Evolutionary conservation across 2,797 vertebrate genomes (phyloP), one percentile per base, ranked within the genome.

Genomic region (Acanthurus tractus): DNA sequence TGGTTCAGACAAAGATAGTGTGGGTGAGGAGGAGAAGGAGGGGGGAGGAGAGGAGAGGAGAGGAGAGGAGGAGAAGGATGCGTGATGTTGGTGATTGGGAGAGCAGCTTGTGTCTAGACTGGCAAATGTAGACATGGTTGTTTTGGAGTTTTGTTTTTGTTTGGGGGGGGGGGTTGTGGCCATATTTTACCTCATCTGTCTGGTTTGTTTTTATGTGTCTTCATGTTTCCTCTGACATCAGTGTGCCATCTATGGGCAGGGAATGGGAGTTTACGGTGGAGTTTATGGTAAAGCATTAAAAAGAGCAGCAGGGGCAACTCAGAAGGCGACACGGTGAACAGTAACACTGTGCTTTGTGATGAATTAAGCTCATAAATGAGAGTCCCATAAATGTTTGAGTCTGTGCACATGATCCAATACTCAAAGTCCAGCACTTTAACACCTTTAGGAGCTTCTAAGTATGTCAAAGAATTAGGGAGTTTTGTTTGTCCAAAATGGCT

Each of bases 41-140:
- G 23, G 40, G 48, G 65, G 15, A 63, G 50, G 49, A 34, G 55
- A 49, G 62, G 38, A 56, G 48, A 56, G 45, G 53, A 63, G 53
- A 22, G 23, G 5, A 22, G 38, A 15, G 18, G 61, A 54, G 18
- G 64, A 59, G n/a, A 22, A 45, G 63, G 74, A 69, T 56, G 74
- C 78, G 59, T 46, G 76, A 74, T 75, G 81, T 50, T 69, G 34
- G 64, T 64, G 78, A 84, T 76, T 81, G 68, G 69, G 72, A 63
- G 80, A 88, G 80, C 88, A 91, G 88, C 86, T 93, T 89, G 87
- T 64, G 92, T 92, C 87, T 93, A 86, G 89, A 86, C 88, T 88
- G 67, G 74, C 55, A 72, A 73, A 66, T 63, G 57, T 63, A 82
- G 76, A 81, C 75, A 67, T 74, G 67, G 71, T 66, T 88, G 83